Conservation (phyloP, 1,140 invertebrate genomes). For the Pantala flavescens region DNA sequence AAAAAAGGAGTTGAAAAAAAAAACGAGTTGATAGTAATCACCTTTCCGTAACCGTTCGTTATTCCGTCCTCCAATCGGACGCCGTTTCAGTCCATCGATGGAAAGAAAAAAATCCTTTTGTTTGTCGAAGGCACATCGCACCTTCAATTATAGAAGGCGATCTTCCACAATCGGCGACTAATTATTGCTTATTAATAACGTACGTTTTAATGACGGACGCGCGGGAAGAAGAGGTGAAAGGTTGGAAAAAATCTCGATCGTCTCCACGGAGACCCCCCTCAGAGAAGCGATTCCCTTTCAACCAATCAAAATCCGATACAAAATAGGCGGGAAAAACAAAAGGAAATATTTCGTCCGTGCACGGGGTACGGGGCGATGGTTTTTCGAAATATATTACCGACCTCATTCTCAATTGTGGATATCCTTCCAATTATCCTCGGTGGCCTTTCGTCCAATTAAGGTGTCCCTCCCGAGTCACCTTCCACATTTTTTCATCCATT, state of each 20-base stretch:
- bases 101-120: too few species aligned
- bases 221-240: background rate
- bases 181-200: conserved; percentile 1
- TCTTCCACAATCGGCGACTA: background rate
- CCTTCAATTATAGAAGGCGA: too few species aligned
- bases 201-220: background rate
- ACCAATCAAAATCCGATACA: background rate
- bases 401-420: background rate
- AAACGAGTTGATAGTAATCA: too few species aligned
- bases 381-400: background rate
- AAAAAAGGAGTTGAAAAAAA: too few species aligned
- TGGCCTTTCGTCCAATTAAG: conserved; percentile 5
- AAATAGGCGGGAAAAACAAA: background rate
- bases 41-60: too few species aligned
- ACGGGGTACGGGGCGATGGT: background rate
- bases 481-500: background rate
- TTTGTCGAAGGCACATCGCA: too few species aligned
- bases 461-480: background rate
- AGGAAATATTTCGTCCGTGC: background rate
- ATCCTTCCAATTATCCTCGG: background rate
- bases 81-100: too few species aligned
- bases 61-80: too few species aligned
- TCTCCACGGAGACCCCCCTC: too few species aligned
- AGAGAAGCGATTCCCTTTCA: background rate
- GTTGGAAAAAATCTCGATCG: background rate